Evolutionary conservation across 2,888 invertebrate species (phyloP).

Genomic region (Phengaris alcon): DNA sequence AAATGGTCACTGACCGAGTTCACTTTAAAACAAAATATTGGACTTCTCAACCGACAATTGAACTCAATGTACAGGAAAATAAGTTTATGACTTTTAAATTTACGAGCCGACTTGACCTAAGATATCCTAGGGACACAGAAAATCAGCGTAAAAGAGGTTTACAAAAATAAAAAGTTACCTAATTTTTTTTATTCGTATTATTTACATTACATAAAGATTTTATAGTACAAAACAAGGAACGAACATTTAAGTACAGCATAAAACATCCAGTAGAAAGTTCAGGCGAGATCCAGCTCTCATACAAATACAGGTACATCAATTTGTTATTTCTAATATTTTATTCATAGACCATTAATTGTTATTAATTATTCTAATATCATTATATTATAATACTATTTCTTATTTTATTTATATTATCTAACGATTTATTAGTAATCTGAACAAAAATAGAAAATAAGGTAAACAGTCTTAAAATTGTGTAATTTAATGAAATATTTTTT

Average conservation of each 20-base stretch:
- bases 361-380: neutral
- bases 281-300: conserved; percentile 26
- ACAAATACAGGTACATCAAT: conserved; percentile 9
- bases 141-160: too few species aligned
- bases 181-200: conserved; percentile 16
- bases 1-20: too few species aligned
- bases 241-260: neutral
- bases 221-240: conserved; percentile 28
- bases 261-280: conserved; percentile 12
- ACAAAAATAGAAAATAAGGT: neutral
- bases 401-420: neutral
- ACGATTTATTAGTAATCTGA: neutral
- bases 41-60: too few species aligned
- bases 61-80: too few species aligned
- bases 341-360: neutral
- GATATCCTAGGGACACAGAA: neutral
- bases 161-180: neutral
- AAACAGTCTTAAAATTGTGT: conserved; percentile 14
- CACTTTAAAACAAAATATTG: too few species aligned
- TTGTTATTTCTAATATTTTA: conserved; percentile 1
- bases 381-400: neutral
- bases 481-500: neutral
- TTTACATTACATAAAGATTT: conserved; percentile 25
- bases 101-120: too few species aligned
- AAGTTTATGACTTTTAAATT: too few species aligned